Evolutionary conservation across 2,888 invertebrate species (phyloP).

Genomic region (Galeruca laticollis): DNA sequence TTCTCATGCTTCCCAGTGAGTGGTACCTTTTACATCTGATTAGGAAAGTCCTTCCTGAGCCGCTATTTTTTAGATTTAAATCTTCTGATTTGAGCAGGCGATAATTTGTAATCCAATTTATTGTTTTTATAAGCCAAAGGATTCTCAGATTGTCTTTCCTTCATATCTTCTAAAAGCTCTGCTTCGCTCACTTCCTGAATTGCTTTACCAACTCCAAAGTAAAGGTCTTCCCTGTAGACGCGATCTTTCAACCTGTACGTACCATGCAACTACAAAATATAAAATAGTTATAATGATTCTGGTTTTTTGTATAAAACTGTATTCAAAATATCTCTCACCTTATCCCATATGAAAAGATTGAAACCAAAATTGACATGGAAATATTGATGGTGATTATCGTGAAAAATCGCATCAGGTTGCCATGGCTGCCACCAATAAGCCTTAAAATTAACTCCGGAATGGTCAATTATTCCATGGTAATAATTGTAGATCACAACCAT

Average conservation of each 20-base stretch:
- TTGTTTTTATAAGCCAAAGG: slow-evolving; percentile 66
- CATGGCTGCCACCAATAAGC: slow-evolving; percentile 82
- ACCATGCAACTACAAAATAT: slow-evolving; percentile 73
- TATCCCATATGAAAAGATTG: slow-evolving; percentile 78
- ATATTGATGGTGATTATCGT: slow-evolving; percentile 83
- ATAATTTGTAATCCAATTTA: slow-evolving; percentile 56
- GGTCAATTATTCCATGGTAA: slow-evolving; percentile 81
- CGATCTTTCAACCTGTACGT: slow-evolving; percentile 74
- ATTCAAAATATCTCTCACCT: slow-evolving; percentile 69
- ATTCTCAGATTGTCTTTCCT: slow-evolving; percentile 68
- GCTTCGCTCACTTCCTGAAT: slow-evolving; percentile 68
- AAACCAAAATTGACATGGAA: slow-evolving; percentile 84
- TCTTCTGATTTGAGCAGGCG: slow-evolving; percentile 10
- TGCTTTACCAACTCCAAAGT: slow-evolving; percentile 71
- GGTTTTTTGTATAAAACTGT: no score
- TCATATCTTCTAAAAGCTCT: slow-evolving; percentile 68
- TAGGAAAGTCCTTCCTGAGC: background rate
- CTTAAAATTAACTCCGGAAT: slow-evolving; percentile 81
- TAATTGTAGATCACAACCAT: slow-evolving; percentile 71
- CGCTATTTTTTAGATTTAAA: slow-evolving; percentile 20
- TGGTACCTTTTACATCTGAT: background rate
- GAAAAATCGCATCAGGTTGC: slow-evolving; percentile 81
- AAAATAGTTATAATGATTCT: slow-evolving; percentile 1
- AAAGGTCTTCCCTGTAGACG: slow-evolving; percentile 77
- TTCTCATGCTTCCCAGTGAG: background rate